These are phyloP conservation scores for Drosophila busckii DNA, from an alignment of 1,140 invertebrate genomes.

Conservation along the genomic window DNA sequence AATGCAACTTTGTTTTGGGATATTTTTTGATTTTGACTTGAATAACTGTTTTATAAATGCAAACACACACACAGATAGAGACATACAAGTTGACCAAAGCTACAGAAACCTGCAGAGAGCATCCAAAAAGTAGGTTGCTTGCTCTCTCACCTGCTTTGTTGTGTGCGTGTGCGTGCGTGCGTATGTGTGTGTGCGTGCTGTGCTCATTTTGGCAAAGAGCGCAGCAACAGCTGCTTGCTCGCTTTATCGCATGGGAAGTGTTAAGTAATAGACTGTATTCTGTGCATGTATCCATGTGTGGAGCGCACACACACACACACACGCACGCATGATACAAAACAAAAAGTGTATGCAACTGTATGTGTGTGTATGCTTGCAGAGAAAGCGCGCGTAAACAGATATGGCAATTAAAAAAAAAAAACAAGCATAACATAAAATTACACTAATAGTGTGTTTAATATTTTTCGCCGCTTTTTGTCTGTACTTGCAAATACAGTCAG, in stretches of 20 bases:
- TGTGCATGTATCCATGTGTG: slow-evolving; percentile 6
- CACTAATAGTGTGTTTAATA: slow-evolving; percentile 6
- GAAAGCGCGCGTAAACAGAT: slow-evolving; percentile 67
- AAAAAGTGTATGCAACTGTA: slow-evolving; percentile 6
- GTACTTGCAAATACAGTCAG: slow-evolving; percentile 1
- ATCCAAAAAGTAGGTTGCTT: slow-evolving; percentile 43
- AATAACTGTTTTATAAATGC: slow-evolving; percentile 39
- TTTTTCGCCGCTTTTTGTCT: slow-evolving; percentile 19
- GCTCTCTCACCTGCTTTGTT: slow-evolving; percentile 9
- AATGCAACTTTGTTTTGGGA: slow-evolving; percentile 32
- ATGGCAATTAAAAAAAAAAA: slow-evolving; percentile 33
- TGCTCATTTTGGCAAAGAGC: slow-evolving; percentile 22
- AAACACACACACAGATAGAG: slow-evolving; percentile 7
- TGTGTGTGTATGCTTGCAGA: slow-evolving; percentile 34
- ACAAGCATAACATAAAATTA: slow-evolving; percentile 11
- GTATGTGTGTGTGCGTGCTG: background rate
- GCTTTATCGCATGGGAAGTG: slow-evolving; percentile 26
- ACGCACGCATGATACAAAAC: slow-evolving; percentile 10
- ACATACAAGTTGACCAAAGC: slow-evolving; percentile 6
- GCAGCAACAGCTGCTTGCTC: slow-evolving; percentile 20
- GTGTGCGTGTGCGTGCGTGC: slow-evolving; percentile 4
- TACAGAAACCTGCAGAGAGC: slow-evolving; percentile 9
- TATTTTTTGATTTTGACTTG: slow-evolving; percentile 32
- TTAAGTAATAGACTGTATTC: slow-evolving; percentile 42
- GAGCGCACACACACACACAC: no score